phyloP scores from a whole-genome alignment of 2,888 invertebrate genomes.

The Lordiphosa andalusiaca region DNA sequence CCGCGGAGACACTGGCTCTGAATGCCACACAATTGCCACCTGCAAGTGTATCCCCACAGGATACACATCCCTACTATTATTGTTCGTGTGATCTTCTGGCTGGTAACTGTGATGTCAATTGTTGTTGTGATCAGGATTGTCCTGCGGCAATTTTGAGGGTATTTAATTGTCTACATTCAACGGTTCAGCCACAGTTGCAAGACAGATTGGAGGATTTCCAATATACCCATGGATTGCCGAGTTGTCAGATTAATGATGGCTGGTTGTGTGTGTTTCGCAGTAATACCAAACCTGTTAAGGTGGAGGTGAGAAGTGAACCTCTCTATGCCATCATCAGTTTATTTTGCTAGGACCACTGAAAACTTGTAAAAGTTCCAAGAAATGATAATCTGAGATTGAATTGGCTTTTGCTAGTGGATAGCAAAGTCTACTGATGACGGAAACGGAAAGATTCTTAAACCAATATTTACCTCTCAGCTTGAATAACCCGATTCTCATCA shows the following conservation, averaged over 20 bases:
- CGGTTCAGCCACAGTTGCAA: conserved; percentile 19
- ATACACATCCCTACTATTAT: conserved; percentile 56
- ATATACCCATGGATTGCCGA: conserved; percentile 75
- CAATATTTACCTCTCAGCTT: too few species aligned
- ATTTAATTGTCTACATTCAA: conserved; percentile 62
- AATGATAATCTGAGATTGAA: too few species aligned
- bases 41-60: neutral
- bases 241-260: conserved; percentile 74
- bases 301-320: conserved; percentile 36
- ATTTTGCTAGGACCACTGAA: too few species aligned
- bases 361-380: too few species aligned
- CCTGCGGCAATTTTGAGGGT: conserved; percentile 59
- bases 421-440: too few species aligned
- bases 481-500: too few species aligned
- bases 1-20: neutral
- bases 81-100: conserved; percentile 83
- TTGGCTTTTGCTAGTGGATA: too few species aligned
- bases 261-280: conserved; percentile 79
- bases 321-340: too few species aligned
- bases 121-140: conserved; percentile 90
- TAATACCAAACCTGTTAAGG: conserved; percentile 44
- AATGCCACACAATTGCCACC: conserved; percentile 20
- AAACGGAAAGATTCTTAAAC: too few species aligned
- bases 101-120: conserved; percentile 87
- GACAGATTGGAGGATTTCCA: conserved; percentile 64